phyloP scores from a whole-genome alignment of 2,113 vertebrate genomes.

The Gymnobelideus leadbeateri region DNA sequence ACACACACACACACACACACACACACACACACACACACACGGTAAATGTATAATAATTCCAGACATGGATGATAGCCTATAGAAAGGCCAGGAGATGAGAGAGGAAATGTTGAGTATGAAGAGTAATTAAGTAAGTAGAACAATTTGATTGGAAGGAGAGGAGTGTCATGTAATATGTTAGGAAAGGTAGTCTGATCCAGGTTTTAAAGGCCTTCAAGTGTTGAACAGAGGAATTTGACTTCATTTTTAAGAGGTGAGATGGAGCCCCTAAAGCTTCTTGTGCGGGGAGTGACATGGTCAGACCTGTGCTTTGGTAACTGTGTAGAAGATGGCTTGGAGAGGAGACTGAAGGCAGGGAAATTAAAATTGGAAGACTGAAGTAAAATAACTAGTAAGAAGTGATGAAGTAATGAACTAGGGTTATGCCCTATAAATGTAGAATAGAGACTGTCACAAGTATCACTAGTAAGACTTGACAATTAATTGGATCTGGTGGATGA shows the following conservation, averaged over 20 bases:
- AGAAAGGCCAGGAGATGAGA: neutral
- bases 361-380: neutral
- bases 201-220: neutral
- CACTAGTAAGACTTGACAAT: neutral
- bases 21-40: too few species aligned
- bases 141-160: neutral
- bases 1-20: too few species aligned
- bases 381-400: neutral
- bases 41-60: neutral
- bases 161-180: neutral
- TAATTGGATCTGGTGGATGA: neutral
- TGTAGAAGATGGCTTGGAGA: neutral
- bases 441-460: neutral
- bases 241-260: neutral
- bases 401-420: neutral
- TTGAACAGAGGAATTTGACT: neutral
- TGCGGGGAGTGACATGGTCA: neutral
- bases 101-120: neutral
- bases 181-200: neutral
- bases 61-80: neutral
- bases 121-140: neutral
- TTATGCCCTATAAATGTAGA: neutral
- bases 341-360: neutral
- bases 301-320: neutral
- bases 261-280: neutral